Percentiles rank a stretch among this genome's conserved stretches.
phyloP scores from a whole-genome alignment of 1,140 invertebrate genomes.

The Hesperophylax magnus region DNA sequence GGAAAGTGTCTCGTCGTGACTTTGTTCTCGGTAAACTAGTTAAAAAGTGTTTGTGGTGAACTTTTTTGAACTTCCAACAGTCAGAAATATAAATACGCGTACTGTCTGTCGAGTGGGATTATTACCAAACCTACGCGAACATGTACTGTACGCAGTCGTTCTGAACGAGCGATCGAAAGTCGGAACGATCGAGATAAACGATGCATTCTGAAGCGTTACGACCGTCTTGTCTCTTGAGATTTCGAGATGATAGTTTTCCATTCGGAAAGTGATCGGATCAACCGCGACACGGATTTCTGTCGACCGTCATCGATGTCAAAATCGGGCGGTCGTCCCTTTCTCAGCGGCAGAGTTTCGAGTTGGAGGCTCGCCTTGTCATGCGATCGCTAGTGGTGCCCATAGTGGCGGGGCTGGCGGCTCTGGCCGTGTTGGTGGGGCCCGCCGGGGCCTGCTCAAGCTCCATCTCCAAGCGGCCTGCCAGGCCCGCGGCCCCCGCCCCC shows the following conservation, averaged over 20 bases:
- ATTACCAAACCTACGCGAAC: slow-evolving; percentile 38
- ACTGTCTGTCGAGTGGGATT: slow-evolving; percentile 37
- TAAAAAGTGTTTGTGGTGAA: slow-evolving; percentile 8
- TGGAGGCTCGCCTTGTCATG: slow-evolving; percentile 12
- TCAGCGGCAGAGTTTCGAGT: background rate
- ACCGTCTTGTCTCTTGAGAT: background rate
- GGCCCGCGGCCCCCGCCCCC: slow-evolving; percentile 60
- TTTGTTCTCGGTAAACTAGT: slow-evolving; percentile 17
- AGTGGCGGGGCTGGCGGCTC: slow-evolving; percentile 62
- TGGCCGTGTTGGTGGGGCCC: slow-evolving; percentile 63
- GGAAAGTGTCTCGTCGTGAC: slow-evolving; percentile 27
- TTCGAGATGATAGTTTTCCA: slow-evolving; percentile 32
- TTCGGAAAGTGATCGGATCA: slow-evolving; percentile 22
- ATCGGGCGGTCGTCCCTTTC: slow-evolving; percentile 19
- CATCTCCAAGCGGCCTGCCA: slow-evolving; percentile 67
- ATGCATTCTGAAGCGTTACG: slow-evolving; percentile 28
- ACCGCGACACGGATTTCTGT: slow-evolving; percentile 2
- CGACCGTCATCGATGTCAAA: slow-evolving; percentile 41
- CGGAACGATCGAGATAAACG: slow-evolving; percentile 40
- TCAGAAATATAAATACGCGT: slow-evolving; percentile 11
- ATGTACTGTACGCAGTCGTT: slow-evolving; percentile 36
- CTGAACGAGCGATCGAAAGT: slow-evolving; percentile 42
- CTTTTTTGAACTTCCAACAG: background rate
- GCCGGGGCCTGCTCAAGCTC: slow-evolving; percentile 68
- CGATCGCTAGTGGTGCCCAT: slow-evolving; percentile 40